A percentile compares a stretch with the other conserved stretches of the same genome.
phyloP scores from a whole-genome alignment of 2,797 vertebrate species.

The Sebastes hubbsi region DNA sequence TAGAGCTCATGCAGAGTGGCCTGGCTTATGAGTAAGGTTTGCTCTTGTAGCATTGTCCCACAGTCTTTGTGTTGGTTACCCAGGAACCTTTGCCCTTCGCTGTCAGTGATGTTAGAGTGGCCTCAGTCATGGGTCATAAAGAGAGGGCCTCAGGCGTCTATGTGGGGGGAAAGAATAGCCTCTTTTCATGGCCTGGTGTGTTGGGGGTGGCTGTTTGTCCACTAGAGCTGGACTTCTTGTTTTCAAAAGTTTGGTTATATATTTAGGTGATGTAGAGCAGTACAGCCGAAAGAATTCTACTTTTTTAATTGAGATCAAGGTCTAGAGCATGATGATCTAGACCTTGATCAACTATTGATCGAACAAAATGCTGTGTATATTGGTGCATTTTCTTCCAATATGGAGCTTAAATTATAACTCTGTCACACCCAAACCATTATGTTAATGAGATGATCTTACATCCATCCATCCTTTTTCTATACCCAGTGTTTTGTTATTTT shows the following conservation, averaged over 20 bases:
- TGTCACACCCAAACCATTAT: background rate
- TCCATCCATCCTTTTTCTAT: background rate
- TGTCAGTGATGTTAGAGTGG: conserved; percentile 82
- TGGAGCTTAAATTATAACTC: background rate
- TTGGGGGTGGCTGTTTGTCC: conserved; percentile 63
- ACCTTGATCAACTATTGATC: background rate
- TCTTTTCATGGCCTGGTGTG: conserved; percentile 68
- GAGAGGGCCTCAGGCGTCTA: conserved; percentile 76
- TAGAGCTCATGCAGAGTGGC: conserved; percentile 49
- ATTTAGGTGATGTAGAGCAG: conserved; percentile 1
- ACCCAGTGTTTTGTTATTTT: conserved; percentile 10
- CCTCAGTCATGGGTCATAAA: conserved; percentile 85
- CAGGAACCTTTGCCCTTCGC: conserved; percentile 82
- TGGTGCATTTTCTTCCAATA: background rate
- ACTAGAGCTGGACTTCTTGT: conserved; percentile 42
- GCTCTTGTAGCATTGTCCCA: conserved; percentile 76
- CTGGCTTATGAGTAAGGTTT: conserved; percentile 64
- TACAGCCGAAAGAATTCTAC: background rate
- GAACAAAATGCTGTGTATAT: background rate
- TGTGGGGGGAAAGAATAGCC: conserved; percentile 74
- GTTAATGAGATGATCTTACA: background rate
- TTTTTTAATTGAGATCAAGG: background rate
- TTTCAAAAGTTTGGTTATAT: conserved; percentile 31
- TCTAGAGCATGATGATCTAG: background rate
- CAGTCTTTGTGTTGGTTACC: conserved; percentile 81